Percentiles rank a stretch among this genome's conserved stretches.
These are phyloP conservation scores for Graphium colonna DNA, from an alignment of 2,888 invertebrate genomes.

Conservation along the genomic window DNA sequence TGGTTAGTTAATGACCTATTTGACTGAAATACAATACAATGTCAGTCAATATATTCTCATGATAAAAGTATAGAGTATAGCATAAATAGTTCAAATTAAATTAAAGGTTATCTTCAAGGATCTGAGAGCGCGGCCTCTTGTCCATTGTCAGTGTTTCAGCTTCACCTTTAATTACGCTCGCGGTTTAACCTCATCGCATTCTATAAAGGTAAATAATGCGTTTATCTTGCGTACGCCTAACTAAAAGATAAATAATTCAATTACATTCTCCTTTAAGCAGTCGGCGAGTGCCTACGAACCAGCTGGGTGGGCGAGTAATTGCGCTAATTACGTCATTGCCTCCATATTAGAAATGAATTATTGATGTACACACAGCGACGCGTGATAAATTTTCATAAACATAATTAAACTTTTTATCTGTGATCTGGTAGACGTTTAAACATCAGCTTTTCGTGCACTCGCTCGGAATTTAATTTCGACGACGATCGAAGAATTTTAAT, in stretches of 20 bases:
- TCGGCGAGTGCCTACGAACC: conserved; percentile 32
- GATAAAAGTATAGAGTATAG: neutral
- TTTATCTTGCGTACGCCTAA: conserved; percentile 45
- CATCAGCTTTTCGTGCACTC: conserved; percentile 30
- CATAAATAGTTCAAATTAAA: conserved; percentile 20
- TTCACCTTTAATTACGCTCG: conserved; percentile 55
- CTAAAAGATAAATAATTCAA: conserved; percentile 69
- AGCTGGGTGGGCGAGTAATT: conserved; percentile 73
- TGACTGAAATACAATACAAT: too few species aligned
- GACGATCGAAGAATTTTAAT: neutral
- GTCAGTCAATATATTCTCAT: too few species aligned
- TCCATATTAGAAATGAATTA: conserved; percentile 73
- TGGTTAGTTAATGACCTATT: too few species aligned
- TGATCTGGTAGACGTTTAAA: conserved; percentile 51
- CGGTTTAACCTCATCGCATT: conserved; percentile 48
- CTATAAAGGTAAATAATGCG: conserved; percentile 58
- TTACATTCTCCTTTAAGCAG: conserved; percentile 45
- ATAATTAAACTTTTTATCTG: conserved; percentile 25
- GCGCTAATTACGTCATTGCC: conserved; percentile 73
- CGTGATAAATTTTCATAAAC: conserved; percentile 56
- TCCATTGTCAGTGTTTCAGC: conserved; percentile 60
- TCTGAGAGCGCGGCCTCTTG: conserved; percentile 42
- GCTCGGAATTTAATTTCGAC: neutral
- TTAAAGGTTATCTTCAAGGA: conserved; percentile 37
- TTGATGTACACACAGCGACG: conserved; percentile 55